phyloP scores from a whole-genome alignment of 2,113 vertebrate genomes.

The Paedocypris sp. region DNA sequence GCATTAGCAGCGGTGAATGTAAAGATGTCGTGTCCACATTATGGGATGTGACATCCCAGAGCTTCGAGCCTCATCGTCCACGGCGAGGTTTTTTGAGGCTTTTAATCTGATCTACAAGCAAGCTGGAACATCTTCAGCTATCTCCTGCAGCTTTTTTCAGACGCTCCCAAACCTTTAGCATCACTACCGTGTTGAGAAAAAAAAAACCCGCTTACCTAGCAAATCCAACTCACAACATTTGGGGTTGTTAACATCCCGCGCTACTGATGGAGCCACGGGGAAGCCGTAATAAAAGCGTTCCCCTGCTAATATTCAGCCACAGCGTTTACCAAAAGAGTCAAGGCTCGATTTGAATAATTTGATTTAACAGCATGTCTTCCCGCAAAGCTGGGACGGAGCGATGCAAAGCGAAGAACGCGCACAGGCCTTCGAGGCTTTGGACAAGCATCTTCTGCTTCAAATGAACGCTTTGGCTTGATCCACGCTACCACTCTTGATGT shows the following conservation, averaged over 20 bases:
- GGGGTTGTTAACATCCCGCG: too few relatives aligned
- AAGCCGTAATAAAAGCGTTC: neutral
- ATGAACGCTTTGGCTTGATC: neutral
- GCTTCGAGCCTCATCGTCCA: constrained; percentile 6
- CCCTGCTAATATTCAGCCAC: neutral
- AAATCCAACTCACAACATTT: too few relatives aligned
- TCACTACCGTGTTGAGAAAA: too few relatives aligned
- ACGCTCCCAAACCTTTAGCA: too few relatives aligned
- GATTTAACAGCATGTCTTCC: neutral
- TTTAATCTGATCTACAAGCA: constrained; percentile 4
- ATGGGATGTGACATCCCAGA: constrained; percentile 9
- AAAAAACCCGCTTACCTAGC: too few relatives aligned
- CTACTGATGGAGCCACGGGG: too few relatives aligned
- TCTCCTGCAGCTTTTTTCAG: too few relatives aligned
- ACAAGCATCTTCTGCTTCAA: neutral
- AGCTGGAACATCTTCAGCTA: too few relatives aligned
- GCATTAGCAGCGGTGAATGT: constrained; percentile 1
- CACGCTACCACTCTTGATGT: neutral
- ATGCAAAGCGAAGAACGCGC: neutral
- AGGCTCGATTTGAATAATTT: neutral
- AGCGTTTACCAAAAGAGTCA: neutral
- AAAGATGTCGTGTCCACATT: neutral
- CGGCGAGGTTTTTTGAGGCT: too few relatives aligned
- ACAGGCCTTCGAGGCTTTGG: neutral
- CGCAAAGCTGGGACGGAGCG: neutral